Base-by-base conservation (phyloP, 2,113 vertebrate genomes). In the Engystomops pustulosus region DNA sequence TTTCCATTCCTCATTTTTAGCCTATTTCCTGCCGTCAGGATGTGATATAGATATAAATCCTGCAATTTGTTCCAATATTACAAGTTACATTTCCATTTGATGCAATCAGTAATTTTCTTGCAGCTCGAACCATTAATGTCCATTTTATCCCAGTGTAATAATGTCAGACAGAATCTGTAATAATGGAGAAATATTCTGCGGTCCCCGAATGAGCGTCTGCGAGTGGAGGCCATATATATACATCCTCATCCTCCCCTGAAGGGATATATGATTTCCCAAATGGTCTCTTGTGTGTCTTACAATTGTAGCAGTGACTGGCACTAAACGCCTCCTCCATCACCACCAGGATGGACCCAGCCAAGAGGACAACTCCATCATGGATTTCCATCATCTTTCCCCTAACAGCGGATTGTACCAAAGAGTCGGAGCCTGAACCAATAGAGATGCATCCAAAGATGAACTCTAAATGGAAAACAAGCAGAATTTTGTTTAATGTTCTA, bases 111-210 rank as follows among this genome's bases (percentile, higher is more conserved):
- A 41, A 20, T n/a, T 36, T 70, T 47, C 36, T 51, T 36, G 62
- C 65, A 23, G 65, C 79, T 47, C 38, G 2, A 38, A 38, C 65
- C 11, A 70, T 81, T 70, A 81, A 81, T 53, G 62, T 32, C 65
- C 47, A 27, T 67, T 81, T 81, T 70, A 69, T 81, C 69, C 60
- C 30, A 14, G 41, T 70, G 27, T 70, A 81, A 53, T 81, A 70
- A 69, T 81, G 79, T 81, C 62, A 53, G 62, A 25, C 36, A 27
- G 45, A 68, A 53, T 81, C 32, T 20, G 69, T 81, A 30, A 81
- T 80, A 60, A 36, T 44, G 60, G 20, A 68, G 27, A 68, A 47
- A 68, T 68, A 80, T 80, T 53, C 47, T 23, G 2, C 14, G 7
- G 6, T 36, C 27, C 27, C 27, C 10, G 20, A 49, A 77, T 55